Evolutionary conservation across 1,140 invertebrate genomes (phyloP).

Genomic region (Bilobella aurantiaca): DNA sequence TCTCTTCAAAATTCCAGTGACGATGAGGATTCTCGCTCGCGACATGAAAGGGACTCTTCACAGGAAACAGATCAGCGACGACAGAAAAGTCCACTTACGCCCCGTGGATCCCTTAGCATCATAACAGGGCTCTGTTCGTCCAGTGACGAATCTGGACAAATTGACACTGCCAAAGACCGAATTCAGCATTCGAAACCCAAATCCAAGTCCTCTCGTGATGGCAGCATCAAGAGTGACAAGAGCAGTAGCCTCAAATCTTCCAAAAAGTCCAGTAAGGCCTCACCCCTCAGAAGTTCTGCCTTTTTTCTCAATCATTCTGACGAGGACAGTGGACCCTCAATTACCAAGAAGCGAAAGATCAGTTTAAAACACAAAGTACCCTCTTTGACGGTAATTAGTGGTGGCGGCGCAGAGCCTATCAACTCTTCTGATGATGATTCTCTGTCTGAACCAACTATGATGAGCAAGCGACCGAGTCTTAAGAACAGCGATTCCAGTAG

Average conservation of each 20-base stretch:
- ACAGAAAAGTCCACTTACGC: background rate
- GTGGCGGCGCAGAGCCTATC: background rate
- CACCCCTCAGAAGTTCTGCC: constrained; percentile 9
- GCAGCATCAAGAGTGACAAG: background rate
- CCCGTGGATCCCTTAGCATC: constrained; percentile 14
- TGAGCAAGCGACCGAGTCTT: too few species aligned
- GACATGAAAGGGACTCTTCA: background rate
- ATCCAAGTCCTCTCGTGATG: background rate
- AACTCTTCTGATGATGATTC: constrained; percentile 4
- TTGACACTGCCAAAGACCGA: background rate
- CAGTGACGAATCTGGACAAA: constrained; percentile 16
- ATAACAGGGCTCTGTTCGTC: constrained; percentile 1
- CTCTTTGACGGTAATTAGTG: background rate
- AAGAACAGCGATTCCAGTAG: too few species aligned
- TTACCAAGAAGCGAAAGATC: constrained; percentile 35
- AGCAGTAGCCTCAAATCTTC: background rate
- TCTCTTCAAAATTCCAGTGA: constrained; percentile 25
- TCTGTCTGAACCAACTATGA: background rate
- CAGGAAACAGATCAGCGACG: background rate
- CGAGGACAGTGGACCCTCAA: constrained; percentile 25
- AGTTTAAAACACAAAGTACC: constrained; percentile 12
- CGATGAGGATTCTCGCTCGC: constrained; percentile 16
- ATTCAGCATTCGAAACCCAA: background rate
- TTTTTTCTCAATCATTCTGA: constrained; percentile 28
- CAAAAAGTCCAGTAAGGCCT: constrained; percentile 19